A percentile compares a stretch with the other conserved stretches of the same genome.
These are phyloP conservation scores for Mormyrus hasselquistii DNA, from an alignment of 2,797 vertebrate genomes.

Conservation along the genomic window DNA sequence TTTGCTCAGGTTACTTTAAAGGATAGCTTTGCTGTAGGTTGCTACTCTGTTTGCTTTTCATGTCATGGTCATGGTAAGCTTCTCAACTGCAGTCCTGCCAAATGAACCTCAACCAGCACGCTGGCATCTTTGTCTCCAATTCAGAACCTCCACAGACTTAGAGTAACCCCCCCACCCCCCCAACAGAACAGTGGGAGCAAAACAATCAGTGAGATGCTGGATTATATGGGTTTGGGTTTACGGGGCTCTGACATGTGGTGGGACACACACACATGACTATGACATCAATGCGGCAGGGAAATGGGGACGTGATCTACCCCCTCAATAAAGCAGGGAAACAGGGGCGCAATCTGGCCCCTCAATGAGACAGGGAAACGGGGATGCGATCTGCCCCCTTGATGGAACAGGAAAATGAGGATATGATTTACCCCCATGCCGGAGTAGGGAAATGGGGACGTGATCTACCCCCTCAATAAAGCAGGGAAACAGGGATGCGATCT, in stretches of 20 bases:
- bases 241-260: neutral
- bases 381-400: neutral
- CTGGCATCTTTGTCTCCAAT: neutral
- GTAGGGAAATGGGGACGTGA: neutral
- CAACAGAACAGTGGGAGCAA: neutral
- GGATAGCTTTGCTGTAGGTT: conserved; percentile 44
- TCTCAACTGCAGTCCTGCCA: conserved; percentile 20
- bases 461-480: neutral
- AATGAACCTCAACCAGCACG: neutral
- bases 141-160: neutral
- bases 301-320: neutral
- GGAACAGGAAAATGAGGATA: neutral
- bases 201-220: neutral
- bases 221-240: neutral
- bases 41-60: neutral
- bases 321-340: neutral
- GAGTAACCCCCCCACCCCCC: neutral
- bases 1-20: conserved; percentile 45
- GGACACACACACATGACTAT: neutral
- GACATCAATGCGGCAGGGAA: conserved; percentile 5
- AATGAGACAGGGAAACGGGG: neutral
- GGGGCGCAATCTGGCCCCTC: neutral
- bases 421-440: neutral
- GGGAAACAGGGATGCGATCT: neutral
- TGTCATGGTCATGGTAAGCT: neutral